Percentiles rank a stretch among this genome's conserved stretches.
Conservation (phyloP, 2,888 invertebrate species). For the Hermaeophaga mercurialis region DNA sequence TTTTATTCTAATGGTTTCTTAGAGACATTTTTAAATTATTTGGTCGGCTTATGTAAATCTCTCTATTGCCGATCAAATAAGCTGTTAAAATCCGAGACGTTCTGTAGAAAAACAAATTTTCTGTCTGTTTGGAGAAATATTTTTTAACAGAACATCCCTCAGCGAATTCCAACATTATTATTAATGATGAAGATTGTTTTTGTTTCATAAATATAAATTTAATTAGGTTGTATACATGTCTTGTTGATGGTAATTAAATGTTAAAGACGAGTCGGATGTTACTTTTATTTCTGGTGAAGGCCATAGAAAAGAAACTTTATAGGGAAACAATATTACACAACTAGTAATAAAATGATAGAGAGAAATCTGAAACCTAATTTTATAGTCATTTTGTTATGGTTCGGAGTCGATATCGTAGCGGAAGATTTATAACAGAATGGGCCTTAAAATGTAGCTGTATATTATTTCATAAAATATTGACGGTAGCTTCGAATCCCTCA, state of each 20-base stretch:
- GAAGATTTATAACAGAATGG: slow-evolving; percentile 19
- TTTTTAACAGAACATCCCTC: no score
- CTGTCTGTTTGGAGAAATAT: no score
- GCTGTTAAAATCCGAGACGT: background rate
- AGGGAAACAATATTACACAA: slow-evolving; percentile 11
- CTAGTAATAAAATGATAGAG: slow-evolving; percentile 8
- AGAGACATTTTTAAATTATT: slow-evolving; percentile 9
- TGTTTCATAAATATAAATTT: no score
- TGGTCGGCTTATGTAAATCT: background rate
- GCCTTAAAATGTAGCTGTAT: slow-evolving; percentile 18
- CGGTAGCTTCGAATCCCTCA: slow-evolving; percentile 11
- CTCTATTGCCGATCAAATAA: background rate
- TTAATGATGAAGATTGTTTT: no score
- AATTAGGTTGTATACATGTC: background rate
- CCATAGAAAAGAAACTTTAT: no score
- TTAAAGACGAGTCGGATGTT: no score
- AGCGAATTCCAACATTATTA: no score
- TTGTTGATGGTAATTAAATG: background rate
- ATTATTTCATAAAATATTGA: slow-evolving; percentile 22
- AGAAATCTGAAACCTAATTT: slow-evolving; percentile 5
- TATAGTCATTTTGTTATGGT: slow-evolving; percentile 12
- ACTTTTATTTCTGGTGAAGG: no score
- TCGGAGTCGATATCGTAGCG: background rate
- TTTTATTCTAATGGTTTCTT: slow-evolving; percentile 10
- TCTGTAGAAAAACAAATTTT: no score